Conservation (phyloP, 1,140 invertebrate species). For the Drosophila ercepeae region DNA sequence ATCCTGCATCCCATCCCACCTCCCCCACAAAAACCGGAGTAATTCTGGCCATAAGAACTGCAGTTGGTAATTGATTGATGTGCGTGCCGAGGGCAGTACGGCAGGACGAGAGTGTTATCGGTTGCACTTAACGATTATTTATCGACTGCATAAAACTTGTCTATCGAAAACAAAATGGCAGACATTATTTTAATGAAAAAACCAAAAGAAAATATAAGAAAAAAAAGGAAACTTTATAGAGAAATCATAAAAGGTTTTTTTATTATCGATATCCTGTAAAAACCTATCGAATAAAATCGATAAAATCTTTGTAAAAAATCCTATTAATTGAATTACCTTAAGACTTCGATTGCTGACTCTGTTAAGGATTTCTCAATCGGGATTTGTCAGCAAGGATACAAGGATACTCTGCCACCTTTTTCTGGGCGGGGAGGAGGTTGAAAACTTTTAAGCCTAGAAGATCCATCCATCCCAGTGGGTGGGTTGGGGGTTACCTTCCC, state of each 20-base stretch:
- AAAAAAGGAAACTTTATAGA: too few relatives aligned
- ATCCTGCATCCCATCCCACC: too few relatives aligned
- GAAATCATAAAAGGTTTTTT: too few relatives aligned
- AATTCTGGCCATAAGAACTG: constrained; percentile 26
- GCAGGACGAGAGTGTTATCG: constrained; percentile 19
- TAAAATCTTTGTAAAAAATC: too few relatives aligned
- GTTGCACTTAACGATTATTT: constrained; percentile 24
- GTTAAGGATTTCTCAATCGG: constrained; percentile 40
- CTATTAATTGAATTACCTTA: constrained; percentile 2
- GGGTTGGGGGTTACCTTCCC: not conserved
- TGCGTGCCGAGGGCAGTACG: not conserved
- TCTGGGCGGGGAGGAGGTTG: not conserved
- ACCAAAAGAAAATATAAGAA: too few relatives aligned
- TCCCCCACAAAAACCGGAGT: constrained; percentile 10
- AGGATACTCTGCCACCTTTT: constrained; percentile 28
- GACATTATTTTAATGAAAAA: not conserved
- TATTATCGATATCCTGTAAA: too few relatives aligned
- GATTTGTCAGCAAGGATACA: constrained; percentile 39
- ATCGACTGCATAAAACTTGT: constrained; percentile 6
- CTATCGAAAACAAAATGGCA: not conserved
- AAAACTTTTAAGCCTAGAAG: constrained; percentile 37
- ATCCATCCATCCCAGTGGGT: constrained; percentile 29
- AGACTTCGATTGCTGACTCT: constrained; percentile 41
- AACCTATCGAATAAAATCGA: too few relatives aligned
- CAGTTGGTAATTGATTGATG: constrained; percentile 33